Evolutionary conservation across 2,888 invertebrate species (phyloP), one percentile per base, ranked within the genome.

Genomic region (Augochlorella aurata): DNA sequence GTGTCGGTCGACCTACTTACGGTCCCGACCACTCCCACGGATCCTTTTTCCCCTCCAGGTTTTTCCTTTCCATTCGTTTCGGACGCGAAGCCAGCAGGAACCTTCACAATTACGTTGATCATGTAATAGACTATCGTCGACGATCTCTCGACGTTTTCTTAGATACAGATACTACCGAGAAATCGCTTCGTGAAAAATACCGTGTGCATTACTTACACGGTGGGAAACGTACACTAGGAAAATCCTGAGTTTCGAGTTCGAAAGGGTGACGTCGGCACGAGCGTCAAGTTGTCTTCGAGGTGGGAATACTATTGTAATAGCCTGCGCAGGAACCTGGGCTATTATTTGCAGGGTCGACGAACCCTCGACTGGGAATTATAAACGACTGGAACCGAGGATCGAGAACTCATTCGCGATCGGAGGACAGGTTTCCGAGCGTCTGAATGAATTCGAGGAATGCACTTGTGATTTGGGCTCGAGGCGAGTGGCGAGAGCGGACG

Each of bases 1-100:
- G 66, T 83, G 83, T 85, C 71, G 85, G 89, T n/a, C 49, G 24
- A 90, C 90, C 91, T 87, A 91, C 91, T 89, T 90, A 81, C 83
- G 78, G 21, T 69, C 83, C 24, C 18, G 87, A 86, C 90, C 90
- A 90, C 90, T 89, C 90, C 90, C 90, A 12, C 87, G 83, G 83
- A 85, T 87, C 85, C 38, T 65, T n/a, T 65, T 89, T 84, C 74
- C 67, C 67, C 63, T n/a, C 66, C 38, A 74, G 75, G 74, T 86
- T 88, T 86, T 88, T 88, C 85, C 85, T 88, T 88, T 88, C 88
- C 85, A 85, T 88, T 88, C 80, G 83, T 79, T 65, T 58, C 58
- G 58, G 81, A 77, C 76, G 69, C 74, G 47, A 50, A 29, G 71
- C 54, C 58, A 24, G 16, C 63, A 10, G 58, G 77, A 70, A 74